Base-by-base conservation (phyloP, 1,140 invertebrate genomes). In the Anastrepha obliqua region DNA sequence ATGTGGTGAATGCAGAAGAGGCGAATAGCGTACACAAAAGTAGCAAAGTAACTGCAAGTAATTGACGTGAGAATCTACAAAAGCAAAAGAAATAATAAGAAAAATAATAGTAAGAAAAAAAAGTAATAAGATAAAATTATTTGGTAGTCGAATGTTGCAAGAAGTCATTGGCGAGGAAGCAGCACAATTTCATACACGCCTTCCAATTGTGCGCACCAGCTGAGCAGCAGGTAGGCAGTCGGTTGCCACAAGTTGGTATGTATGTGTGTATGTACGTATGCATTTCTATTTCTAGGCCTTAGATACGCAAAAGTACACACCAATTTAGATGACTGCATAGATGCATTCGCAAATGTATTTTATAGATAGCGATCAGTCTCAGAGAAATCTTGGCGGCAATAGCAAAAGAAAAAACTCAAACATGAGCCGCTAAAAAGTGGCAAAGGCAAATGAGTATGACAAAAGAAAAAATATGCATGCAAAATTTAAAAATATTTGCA, bases 41-140 rank as follows among this genome's bases (percentile, higher is more conserved):
- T 17, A 17, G 60, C 60, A 62, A 62, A 70, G 67, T 74, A 81
- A 55, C 74, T 81, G 74, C 74, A 55, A 55, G 74, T 81, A 81
- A 81, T 81, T 58, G 74, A 29, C 74, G 74, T 81, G 74, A 81
- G 74, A 81, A 81, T 81, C 74, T 55, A 4, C 74, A 78, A 58
- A 11, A 62, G 8, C 17, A 81, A 47, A 13, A 44, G 17, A 4
- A 47, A n/a, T 6, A 47, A 6, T 13, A 74, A 47, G 6, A 81
- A 58, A 4, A 47, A n/a, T 6, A 47, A 6, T 13, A 74, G 17
- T 5, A 81, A 58, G 7, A n/a, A 5, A 51, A 47, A 74, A 74
- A 81, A 47, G 55, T 55, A 81, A 51, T 81, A n/a, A 55, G 47
- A 81, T 20, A 55, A 51, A n/a, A 81, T 9, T 55, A 29, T 58